These are phyloP conservation scores for Rousettus madagascariensis DNA, from an alignment of 2,797 vertebrate species.

Conservation along the genomic window DNA sequence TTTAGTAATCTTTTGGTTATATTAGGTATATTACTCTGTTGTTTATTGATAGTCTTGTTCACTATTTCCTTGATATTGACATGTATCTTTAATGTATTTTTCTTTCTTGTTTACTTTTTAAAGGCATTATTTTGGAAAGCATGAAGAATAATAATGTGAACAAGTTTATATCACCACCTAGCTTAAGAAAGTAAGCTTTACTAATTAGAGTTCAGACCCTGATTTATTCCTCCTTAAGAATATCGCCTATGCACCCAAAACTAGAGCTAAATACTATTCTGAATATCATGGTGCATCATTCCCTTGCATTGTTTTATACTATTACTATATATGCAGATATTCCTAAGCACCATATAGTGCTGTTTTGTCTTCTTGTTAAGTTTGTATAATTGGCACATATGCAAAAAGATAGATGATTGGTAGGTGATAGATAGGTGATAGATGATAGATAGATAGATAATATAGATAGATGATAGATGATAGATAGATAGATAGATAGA, in stretches of 20 bases:
- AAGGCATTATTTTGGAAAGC: conserved; percentile 7
- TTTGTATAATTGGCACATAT: not conserved
- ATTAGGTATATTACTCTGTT: not conserved
- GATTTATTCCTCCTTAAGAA: not conserved
- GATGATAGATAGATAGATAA: not conserved
- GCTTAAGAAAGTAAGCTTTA: not conserved
- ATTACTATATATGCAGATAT: not conserved
- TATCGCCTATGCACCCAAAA: not conserved
- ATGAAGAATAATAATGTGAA: not conserved
- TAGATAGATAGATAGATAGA: not conserved
- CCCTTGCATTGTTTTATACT: not conserved
- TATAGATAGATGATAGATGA: not conserved
- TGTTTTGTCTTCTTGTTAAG: not conserved
- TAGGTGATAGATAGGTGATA: not conserved
- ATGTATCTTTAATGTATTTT: not conserved
- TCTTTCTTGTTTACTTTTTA: not conserved
- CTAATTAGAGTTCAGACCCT: not conserved
- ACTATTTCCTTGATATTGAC: not conserved
- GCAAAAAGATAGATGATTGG: not conserved
- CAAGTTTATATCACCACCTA: not conserved
- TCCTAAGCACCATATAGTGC: not conserved
- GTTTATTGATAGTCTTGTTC: not conserved
- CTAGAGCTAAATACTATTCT: not conserved
- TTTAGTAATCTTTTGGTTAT: not conserved
- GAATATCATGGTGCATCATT: not conserved